Percentiles rank a stretch among this genome's conserved stretches.
Evolutionary conservation across 1,140 invertebrate genomes (phyloP).

Genomic region (Pseudobourletiella spinata): DNA sequence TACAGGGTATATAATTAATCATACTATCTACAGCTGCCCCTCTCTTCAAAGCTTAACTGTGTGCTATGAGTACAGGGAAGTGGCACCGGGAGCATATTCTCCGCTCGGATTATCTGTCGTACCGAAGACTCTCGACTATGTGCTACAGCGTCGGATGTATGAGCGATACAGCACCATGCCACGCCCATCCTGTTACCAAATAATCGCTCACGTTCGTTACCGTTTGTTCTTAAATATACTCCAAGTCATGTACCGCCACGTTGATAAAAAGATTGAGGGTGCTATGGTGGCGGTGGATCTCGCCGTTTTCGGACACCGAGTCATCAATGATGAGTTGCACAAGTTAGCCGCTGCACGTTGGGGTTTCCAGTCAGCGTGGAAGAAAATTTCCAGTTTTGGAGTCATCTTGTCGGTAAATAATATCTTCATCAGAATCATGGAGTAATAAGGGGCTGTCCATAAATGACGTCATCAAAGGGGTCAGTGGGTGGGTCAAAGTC

Average conservation of each 20-base stretch:
- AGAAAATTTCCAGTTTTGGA: not conserved
- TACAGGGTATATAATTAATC: slow-evolving; percentile 37
- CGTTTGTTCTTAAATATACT: slow-evolving; percentile 44
- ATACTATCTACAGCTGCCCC: too few relatives aligned
- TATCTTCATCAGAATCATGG: too few relatives aligned
- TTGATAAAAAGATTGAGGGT: slow-evolving; percentile 42
- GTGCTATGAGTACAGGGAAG: slow-evolving; percentile 49
- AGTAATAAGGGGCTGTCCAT: too few relatives aligned
- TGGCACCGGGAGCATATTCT: slow-evolving; percentile 46
- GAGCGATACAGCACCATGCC: slow-evolving; percentile 1
- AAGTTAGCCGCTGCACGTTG: slow-evolving; percentile 42
- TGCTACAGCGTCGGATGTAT: slow-evolving; percentile 33
- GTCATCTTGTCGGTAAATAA: not conserved
- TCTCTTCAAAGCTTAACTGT: too few relatives aligned
- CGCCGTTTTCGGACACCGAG: slow-evolving; percentile 50
- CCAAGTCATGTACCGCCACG: slow-evolving; percentile 42
- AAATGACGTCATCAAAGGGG: too few relatives aligned
- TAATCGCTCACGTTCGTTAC: slow-evolving; percentile 40
- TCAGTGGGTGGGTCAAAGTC: too few relatives aligned
- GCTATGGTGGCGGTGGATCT: slow-evolving; percentile 48
- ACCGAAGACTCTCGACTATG: slow-evolving; percentile 39
- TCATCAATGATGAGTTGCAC: slow-evolving; percentile 47
- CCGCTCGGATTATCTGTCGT: slow-evolving; percentile 43
- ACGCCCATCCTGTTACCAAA: slow-evolving; percentile 9
- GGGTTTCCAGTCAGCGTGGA: slow-evolving; percentile 30